Conservation (phyloP, 2,888 invertebrate species). For the Drosophila colorata region DNA sequence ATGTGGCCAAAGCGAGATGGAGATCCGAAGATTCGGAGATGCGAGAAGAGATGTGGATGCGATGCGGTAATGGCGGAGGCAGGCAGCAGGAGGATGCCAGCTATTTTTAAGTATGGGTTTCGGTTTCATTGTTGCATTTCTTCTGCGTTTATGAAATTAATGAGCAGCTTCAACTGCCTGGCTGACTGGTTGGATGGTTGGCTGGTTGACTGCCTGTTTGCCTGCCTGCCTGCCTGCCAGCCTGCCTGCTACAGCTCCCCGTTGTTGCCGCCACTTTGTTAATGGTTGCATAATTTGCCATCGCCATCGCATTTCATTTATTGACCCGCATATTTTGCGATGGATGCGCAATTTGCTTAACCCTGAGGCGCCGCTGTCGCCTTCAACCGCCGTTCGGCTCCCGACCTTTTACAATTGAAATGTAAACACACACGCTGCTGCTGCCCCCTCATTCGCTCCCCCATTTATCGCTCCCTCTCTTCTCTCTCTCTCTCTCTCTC, state of each 20-base stretch:
- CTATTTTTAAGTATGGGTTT: conserved; percentile 81
- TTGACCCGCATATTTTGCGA: conserved; percentile 74
- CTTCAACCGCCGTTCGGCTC: conserved; percentile 37
- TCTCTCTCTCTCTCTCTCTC: no score
- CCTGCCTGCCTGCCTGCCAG: conserved; percentile 2
- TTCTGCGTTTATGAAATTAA: conserved; percentile 79
- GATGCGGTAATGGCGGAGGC: conserved; percentile 25
- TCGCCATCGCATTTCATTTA: conserved; percentile 60
- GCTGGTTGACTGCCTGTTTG: conserved; percentile 4
- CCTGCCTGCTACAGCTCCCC: not conserved
- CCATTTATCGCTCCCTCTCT: not conserved
- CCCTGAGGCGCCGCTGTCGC: conserved; percentile 64
- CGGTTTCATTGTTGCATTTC: conserved; percentile 82
- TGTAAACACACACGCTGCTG: conserved; percentile 63
- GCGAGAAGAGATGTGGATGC: conserved; percentile 6
- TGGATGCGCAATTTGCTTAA: conserved; percentile 61
- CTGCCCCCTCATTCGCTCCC: not conserved
- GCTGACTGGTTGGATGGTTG: not conserved
- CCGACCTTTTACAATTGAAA: conserved; percentile 74
- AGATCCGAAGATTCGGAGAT: conserved; percentile 1
- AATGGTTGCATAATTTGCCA: conserved; percentile 68
- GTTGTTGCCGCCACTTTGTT: conserved; percentile 1
- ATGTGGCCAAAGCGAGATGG: conserved; percentile 18
- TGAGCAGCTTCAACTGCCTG: conserved; percentile 63
- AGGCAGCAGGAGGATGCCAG: conserved; percentile 41